Evolutionary conservation across 2,113 vertebrate genomes (phyloP), one percentile per base, ranked within the genome.

Genomic region (Gallinago undulata): DNA sequence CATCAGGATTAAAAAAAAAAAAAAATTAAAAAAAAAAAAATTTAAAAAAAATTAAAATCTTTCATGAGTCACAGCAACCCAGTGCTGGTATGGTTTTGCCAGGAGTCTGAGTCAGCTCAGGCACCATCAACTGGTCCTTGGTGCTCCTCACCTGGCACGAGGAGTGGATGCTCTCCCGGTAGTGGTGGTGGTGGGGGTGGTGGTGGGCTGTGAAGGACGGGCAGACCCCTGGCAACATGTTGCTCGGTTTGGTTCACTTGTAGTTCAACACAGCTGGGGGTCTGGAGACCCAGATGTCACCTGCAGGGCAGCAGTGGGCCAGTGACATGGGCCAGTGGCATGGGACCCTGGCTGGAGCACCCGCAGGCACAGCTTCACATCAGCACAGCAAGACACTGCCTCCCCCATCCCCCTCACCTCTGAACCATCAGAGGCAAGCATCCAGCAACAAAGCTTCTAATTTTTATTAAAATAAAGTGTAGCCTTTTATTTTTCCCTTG

Each of bases 381-480:
- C 27, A 75, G 31, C 57, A 43, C 0, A 0, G 39, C 0, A 0
- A 39, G 77, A 62, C 37, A 10, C 27, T 9, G 4, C 23, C 28
- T 37, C 13, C 9, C 25, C 12, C 6, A 0, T 8, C 9, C 45
- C 19, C 45, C 45, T 19, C 19, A 0, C 43, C 6, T 9, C n/a
- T 1, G 1, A 74, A 55, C 27, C 25, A 67, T 13, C 66, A 78
- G 57, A 73, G 50, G 37, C 1, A 1, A 60, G 11, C 23, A 21
- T 27, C 56, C 41, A 56, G 69, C 77, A 82, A 57, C 74, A 83
- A 79, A 94, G 87, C 43, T 72, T 67, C 80, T 50, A 7, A 19
- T 51, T 87, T 95, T 96, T 96, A 93, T 95, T 87, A 94, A 96
- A 97, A 94, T 84, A 67, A 93, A 93, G 19, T 31, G 35, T 85